phyloP scores from a whole-genome alignment of 2,797 vertebrate genomes.

The Cichlasoma orientale region DNA sequence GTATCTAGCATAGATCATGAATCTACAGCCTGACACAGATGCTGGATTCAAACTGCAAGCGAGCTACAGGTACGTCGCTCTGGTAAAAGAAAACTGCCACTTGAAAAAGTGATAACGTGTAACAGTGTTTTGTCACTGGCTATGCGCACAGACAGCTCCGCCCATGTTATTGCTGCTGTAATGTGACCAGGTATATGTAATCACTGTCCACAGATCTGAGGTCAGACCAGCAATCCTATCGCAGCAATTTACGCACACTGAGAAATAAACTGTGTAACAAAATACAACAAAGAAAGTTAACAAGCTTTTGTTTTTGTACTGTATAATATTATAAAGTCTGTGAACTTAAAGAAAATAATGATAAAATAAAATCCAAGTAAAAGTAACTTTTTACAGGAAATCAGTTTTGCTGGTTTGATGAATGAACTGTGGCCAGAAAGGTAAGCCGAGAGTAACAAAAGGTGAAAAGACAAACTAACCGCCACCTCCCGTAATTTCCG shows the following conservation, averaged over 20 bases:
- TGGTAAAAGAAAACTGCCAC: too few species aligned
- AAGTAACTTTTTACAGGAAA: background rate
- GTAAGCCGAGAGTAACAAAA: background rate
- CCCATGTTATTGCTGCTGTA: background rate
- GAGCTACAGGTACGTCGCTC: too few species aligned
- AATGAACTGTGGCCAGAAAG: background rate
- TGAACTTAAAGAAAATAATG: background rate
- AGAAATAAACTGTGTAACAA: background rate
- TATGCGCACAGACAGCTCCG: background rate
- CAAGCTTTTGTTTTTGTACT: too few species aligned
- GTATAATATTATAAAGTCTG: background rate
- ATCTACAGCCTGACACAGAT: background rate
- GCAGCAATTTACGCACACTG: too few species aligned
- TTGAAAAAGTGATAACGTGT: too few species aligned
- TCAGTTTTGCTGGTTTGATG: background rate
- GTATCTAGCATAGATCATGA: background rate
- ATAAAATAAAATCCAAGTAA: background rate
- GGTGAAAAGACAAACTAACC: background rate
- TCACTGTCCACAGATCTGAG: background rate
- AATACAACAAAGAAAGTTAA: too few species aligned
- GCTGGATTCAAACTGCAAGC: background rate
- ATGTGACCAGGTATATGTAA: background rate
- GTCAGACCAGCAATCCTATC: background rate
- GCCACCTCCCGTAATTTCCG: constrained; percentile 9
- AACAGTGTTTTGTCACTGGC: background rate